Conservation (phyloP, 2,113 vertebrate species). For the Entomyzon cyanotis region DNA sequence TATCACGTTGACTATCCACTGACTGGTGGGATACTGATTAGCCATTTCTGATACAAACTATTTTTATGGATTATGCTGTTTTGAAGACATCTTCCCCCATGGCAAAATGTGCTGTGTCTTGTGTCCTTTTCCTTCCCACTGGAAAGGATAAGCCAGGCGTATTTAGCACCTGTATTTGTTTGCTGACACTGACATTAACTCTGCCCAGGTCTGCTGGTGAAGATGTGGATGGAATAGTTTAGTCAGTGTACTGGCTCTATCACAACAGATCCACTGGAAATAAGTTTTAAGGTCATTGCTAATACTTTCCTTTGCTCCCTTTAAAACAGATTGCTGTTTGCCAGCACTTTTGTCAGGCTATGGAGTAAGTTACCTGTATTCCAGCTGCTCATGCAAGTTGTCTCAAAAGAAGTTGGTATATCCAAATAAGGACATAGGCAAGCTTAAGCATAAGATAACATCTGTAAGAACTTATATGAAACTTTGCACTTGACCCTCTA, state of each 20-base stretch:
- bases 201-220: neutral
- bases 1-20: accelerated
- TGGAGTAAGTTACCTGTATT: neutral
- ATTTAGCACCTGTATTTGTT: neutral
- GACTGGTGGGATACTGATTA: neutral
- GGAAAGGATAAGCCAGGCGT: neutral
- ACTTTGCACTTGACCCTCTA: neutral
- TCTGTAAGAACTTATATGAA: neutral
- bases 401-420: neutral
- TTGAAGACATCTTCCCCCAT: neutral
- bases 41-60: neutral
- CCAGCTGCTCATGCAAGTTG: neutral
- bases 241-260: neutral
- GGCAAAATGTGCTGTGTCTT: neutral
- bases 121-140: neutral
- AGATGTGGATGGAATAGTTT: neutral
- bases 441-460: neutral
- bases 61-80: neutral
- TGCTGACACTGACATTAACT: neutral
- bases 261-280: neutral
- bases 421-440: neutral
- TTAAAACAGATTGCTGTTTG: neutral
- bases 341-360: neutral
- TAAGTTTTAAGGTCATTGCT: neutral
- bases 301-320: neutral